Conservation (phyloP, 2,113 vertebrate genomes). For the Peromyscus californicus region DNA sequence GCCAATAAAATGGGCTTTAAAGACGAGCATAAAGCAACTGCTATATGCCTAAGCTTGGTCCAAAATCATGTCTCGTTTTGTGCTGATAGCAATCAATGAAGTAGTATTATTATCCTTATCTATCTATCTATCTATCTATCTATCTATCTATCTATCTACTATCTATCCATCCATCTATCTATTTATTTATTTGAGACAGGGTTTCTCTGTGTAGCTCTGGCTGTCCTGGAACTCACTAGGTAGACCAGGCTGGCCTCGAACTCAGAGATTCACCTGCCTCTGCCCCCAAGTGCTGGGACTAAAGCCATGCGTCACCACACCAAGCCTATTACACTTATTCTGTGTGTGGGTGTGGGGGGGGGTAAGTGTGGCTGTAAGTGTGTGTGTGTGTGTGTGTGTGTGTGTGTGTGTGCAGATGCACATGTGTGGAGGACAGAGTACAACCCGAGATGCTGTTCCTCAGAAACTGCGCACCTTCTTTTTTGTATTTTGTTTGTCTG, state of each 20-base stretch:
- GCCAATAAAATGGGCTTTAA: neutral
- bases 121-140: no score
- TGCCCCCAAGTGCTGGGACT: no score
- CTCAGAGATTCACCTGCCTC: no score
- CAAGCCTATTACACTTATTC: neutral
- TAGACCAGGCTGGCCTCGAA: no score
- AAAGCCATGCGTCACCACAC: neutral
- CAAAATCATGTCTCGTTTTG: conserved; percentile 38
- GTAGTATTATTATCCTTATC: neutral
- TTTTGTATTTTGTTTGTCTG: neutral
- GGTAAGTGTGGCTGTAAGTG: neutral
- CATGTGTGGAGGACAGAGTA: neutral
- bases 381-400: neutral
- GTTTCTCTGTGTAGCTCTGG: no score
- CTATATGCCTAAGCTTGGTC: neutral
- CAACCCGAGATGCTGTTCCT: neutral
- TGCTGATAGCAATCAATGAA: neutral
- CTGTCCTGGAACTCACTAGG: no score
- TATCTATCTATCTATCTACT: no score
- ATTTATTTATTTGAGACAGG: no score
- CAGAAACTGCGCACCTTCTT: neutral
- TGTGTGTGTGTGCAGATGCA: neutral
- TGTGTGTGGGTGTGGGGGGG: neutral
- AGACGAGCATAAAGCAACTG: conserved; percentile 12
- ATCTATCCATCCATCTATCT: no score